phyloP scores from a whole-genome alignment of 2,113 vertebrate species.

The Tichodroma muraria region DNA sequence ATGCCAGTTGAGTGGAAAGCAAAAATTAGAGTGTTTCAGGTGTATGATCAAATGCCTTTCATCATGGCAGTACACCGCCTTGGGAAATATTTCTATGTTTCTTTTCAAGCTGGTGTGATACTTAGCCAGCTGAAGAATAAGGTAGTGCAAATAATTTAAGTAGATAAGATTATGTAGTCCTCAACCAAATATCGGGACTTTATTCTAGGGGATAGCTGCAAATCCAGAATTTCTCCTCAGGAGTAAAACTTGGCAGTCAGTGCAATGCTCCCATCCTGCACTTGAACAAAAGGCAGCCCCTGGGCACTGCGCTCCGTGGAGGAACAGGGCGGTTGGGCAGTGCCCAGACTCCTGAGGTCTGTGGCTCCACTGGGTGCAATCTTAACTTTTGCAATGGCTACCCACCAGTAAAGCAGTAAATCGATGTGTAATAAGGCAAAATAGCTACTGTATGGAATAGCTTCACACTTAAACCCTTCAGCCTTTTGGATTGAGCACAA shows the following conservation, averaged over 20 bases:
- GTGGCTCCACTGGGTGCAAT: accelerated
- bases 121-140: background rate
- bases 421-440: background rate
- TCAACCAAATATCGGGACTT: background rate
- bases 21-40: background rate
- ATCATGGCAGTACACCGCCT: background rate
- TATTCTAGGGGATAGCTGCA: background rate
- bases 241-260: background rate
- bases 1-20: background rate
- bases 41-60: background rate
- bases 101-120: background rate
- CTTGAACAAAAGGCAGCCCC: background rate
- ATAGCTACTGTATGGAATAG: background rate
- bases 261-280: background rate
- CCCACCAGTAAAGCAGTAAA: background rate
- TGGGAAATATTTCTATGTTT: background rate
- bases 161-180: background rate
- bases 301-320: background rate
- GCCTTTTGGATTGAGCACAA: background rate
- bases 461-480: background rate
- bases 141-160: background rate
- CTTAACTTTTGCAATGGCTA: background rate
- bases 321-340: background rate
- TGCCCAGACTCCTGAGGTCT: background rate
- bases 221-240: background rate